phyloP scores from a whole-genome alignment of 2,113 vertebrate species.

The Poeciliopsis prolifica region DNA sequence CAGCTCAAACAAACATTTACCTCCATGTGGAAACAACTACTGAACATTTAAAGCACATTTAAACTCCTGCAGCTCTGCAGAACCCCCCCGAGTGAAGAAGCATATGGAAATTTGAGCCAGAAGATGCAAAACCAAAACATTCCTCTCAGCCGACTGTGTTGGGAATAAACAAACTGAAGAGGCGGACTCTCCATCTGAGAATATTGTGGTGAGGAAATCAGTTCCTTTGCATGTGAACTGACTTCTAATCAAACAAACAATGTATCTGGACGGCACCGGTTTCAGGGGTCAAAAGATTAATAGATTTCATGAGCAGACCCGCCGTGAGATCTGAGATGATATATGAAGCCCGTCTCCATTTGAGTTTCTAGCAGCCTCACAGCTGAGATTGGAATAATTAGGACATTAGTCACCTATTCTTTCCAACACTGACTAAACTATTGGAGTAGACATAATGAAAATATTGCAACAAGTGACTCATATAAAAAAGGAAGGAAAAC shows the following conservation, averaged over 20 bases:
- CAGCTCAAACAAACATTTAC: slow-evolving; percentile 58
- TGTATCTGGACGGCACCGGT: slow-evolving; percentile 39
- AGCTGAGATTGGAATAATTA: background rate
- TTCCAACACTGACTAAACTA: slow-evolving; percentile 6
- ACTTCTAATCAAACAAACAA: slow-evolving; percentile 45
- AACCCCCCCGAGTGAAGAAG: slow-evolving; percentile 37
- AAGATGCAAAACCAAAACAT: slow-evolving; percentile 56
- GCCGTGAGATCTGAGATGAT: slow-evolving; percentile 44
- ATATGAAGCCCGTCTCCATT: slow-evolving; percentile 32
- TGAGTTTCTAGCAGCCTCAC: slow-evolving; percentile 19
- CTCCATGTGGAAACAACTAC: slow-evolving; percentile 75
- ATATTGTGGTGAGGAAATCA: slow-evolving; percentile 11
- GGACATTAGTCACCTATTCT: slow-evolving; percentile 9
- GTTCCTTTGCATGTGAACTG: slow-evolving; percentile 25
- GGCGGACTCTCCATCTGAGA: slow-evolving; percentile 20
- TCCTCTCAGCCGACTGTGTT: slow-evolving; percentile 27
- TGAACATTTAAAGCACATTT: slow-evolving; percentile 66
- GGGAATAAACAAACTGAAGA: slow-evolving; percentile 59
- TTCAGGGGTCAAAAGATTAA: slow-evolving; percentile 45
- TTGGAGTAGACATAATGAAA: slow-evolving; percentile 19
- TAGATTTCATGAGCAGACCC: slow-evolving; percentile 40
- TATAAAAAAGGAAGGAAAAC: slow-evolving; percentile 30
- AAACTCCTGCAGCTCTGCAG: slow-evolving; percentile 54
- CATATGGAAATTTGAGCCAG: slow-evolving; percentile 54
- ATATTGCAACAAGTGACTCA: slow-evolving; percentile 15